Evolutionary conservation across 2,113 vertebrate genomes (phyloP).

Genomic region (Myrmophylax atrothorax): DNA sequence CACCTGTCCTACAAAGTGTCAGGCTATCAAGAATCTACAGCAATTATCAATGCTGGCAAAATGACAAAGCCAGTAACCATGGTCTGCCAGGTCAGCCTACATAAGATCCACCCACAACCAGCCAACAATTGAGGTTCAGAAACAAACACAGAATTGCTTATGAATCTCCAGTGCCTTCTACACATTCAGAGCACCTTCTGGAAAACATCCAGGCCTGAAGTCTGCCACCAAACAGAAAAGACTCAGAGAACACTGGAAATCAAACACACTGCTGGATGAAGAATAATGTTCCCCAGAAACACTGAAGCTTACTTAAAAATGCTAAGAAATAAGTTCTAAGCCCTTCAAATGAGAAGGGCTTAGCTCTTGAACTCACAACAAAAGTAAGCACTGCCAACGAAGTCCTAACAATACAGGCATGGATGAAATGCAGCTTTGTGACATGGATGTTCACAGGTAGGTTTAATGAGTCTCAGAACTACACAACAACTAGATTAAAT

Average conservation of each 20-base stretch:
- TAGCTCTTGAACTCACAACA: not conserved
- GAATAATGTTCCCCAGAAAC: not conserved
- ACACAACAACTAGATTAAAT: not conserved
- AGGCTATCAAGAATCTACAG: not conserved
- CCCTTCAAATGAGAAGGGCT: not conserved
- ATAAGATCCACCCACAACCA: not conserved
- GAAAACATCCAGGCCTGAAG: not conserved
- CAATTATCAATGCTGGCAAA: not conserved
- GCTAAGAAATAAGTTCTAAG: not conserved
- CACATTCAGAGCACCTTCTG: not conserved
- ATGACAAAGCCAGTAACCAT: not conserved
- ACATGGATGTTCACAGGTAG: not conserved
- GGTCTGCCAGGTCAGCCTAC: not conserved
- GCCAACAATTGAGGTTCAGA: not conserved
- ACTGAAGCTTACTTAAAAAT: not conserved
- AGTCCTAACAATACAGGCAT: rapidly evolving
- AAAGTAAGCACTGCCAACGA: not conserved
- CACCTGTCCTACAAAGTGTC: not conserved
- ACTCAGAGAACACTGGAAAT: not conserved
- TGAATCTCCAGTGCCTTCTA: not conserved
- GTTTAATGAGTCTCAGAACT: not conserved
- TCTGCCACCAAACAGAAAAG: not conserved
- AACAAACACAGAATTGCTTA: not conserved
- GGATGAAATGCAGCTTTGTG: not conserved
- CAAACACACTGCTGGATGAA: not conserved